A percentile compares a stretch with the other conserved stretches of the same genome.
Evolutionary conservation across 2,797 vertebrate species (phyloP).

Genomic region (Mormyrops attenuatus): DNA sequence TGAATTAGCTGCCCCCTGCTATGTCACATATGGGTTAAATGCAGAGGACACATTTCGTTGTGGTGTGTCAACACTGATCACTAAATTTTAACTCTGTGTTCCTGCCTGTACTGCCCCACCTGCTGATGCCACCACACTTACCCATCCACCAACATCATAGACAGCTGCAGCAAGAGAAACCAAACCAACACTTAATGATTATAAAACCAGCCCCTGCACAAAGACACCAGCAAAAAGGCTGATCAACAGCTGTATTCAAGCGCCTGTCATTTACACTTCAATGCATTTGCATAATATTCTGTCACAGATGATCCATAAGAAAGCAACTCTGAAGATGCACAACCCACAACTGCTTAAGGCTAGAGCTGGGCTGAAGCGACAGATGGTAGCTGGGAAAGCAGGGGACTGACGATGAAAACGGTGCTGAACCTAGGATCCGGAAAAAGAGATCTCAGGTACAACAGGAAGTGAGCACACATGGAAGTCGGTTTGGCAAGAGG

Average conservation of each 20-base stretch:
- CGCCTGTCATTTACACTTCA: not conserved
- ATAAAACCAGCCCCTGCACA: not conserved
- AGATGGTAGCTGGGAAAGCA: not conserved
- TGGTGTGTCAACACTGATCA: too few species aligned
- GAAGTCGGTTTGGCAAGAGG: not conserved
- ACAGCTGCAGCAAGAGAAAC: not conserved
- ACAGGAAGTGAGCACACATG: not conserved
- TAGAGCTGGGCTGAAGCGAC: not conserved
- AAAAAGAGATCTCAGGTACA: not conserved
- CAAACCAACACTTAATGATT: not conserved
- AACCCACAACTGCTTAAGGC: not conserved
- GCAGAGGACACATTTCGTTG: too few species aligned
- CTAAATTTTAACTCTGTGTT: too few species aligned
- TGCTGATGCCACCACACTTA: not conserved
- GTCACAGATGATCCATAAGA: not conserved
- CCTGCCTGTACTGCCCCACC: not conserved
- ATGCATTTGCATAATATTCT: not conserved
- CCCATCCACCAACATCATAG: not conserved
- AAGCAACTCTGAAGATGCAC: not conserved
- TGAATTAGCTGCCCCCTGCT: too few species aligned
- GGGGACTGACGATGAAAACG: not conserved
- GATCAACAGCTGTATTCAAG: not conserved
- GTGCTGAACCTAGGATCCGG: not conserved
- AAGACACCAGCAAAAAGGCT: not conserved
- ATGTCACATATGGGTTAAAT: too few species aligned